Evolutionary conservation across 2,888 invertebrate genomes (phyloP).

Genomic region (Andricus quercusramuli): DNA sequence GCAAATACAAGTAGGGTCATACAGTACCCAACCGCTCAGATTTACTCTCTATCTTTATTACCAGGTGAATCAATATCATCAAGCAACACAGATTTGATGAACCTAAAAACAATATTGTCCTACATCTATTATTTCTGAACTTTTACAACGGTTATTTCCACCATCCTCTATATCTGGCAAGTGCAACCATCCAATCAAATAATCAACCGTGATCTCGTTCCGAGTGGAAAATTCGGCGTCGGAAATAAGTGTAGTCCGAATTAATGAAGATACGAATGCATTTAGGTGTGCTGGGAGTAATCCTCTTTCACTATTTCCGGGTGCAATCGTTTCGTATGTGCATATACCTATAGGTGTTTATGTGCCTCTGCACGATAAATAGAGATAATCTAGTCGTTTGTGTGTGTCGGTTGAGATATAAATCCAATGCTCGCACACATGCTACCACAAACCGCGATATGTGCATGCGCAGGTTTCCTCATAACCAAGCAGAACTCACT

Average conservation of each 20-base stretch:
- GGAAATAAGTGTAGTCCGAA: neutral
- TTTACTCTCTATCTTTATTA: too few relatives aligned
- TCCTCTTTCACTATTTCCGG: neutral
- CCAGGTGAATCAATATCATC: too few relatives aligned
- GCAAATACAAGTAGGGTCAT: too few relatives aligned
- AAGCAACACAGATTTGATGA: too few relatives aligned
- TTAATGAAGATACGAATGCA: constrained; percentile 9
- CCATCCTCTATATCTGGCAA: too few relatives aligned
- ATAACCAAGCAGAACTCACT: constrained; percentile 26
- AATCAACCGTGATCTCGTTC: too few relatives aligned
- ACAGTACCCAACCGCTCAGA: too few relatives aligned
- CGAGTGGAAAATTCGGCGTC: neutral
- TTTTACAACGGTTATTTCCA: too few relatives aligned
- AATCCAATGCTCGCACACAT: constrained; percentile 6
- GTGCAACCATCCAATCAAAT: too few relatives aligned
- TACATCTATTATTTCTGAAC: too few relatives aligned
- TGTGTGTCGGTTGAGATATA: constrained; percentile 17
- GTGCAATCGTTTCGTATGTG: neutral
- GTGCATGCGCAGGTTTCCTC: constrained; percentile 23
- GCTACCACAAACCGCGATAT: constrained; percentile 8
- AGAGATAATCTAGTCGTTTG: constrained; percentile 11
- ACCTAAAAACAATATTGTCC: too few relatives aligned
- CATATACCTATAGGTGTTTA: neutral
- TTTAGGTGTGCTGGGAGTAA: neutral
- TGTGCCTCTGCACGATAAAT: constrained; percentile 5